Evolutionary conservation across 1,140 invertebrate genomes (phyloP), one percentile per base, ranked within the genome.

Genomic region (Hydropsyche tenuis): DNA sequence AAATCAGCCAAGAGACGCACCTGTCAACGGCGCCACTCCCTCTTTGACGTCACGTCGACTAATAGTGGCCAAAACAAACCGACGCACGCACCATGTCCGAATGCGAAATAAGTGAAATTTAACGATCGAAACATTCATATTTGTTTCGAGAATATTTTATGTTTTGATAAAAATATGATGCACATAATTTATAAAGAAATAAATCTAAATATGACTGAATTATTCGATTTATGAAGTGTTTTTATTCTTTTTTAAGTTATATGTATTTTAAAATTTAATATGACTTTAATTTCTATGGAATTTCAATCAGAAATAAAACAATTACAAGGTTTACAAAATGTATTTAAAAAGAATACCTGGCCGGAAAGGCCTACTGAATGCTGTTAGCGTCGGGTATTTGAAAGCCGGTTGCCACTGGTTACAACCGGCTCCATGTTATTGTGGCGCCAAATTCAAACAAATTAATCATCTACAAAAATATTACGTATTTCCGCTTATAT

Each of bases 1-100:
- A 60, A 60, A 25, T 27, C 22, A 12, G 0, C 11, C 12, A 14
- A 11, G 9, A 27, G 14, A 1, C 56, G 14, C 56, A 60, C 11
- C 56, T 60, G 56, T 60, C 56, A 60, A 60, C 18, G 1, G 23
- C 20, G 23, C 56, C 56, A 60, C 56, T 60, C 56, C 56, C 56
- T 60, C 56, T 53, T n/a, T 27, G 56, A 60, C 56, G 56, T 60
- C 56, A 60, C 56, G 23, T 37, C 9, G 22, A 14, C 45, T 53
- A 37, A 37, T 37, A 4, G 20, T 27, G 56, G 56, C n/a, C 56
- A 9, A 25, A 60, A 60, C 56, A 60, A 4, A 48, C 4, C 45
- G 2, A n/a, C 16, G 16, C 16, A 7, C 3, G 2, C 3, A 48
- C 45, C 45, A 48, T 48, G 45, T n/a, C 2, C 45, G 4, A 14